phyloP scores from a whole-genome alignment of 2,113 vertebrate genomes.

The Brienomyrus brachyistius region DNA sequence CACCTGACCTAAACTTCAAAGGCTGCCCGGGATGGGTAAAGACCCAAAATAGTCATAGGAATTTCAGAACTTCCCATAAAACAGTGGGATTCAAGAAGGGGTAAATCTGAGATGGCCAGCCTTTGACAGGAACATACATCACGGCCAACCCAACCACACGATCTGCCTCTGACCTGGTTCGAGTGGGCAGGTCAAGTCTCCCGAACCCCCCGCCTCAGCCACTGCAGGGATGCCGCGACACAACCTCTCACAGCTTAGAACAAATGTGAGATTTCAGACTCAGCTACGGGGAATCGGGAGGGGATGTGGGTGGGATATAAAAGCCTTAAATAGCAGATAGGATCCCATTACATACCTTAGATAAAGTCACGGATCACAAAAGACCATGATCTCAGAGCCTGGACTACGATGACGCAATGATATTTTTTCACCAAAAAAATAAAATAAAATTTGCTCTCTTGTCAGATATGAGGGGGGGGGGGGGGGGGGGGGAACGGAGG shows the following conservation, averaged over 20 bases:
- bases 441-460: neutral
- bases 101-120: slow-evolving; percentile 54
- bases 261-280: slow-evolving; percentile 14
- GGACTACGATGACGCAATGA: neutral
- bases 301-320: neutral
- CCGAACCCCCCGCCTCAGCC: slow-evolving; percentile 32
- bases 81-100: slow-evolving; percentile 58
- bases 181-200: slow-evolving; percentile 28
- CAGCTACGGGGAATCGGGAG: neutral
- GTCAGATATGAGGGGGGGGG: slow-evolving; percentile 16
- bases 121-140: slow-evolving; percentile 53
- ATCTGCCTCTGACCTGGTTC: slow-evolving; percentile 34
- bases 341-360: slow-evolving; percentile 1
- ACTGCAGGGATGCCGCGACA: neutral
- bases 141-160: slow-evolving; percentile 48
- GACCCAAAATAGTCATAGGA: slow-evolving; percentile 44
- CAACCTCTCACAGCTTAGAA: slow-evolving; percentile 21
- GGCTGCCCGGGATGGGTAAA: slow-evolving; percentile 43
- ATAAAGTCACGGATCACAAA: neutral
- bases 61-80: slow-evolving; percentile 65
- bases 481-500: slow-evolving; percentile 33
- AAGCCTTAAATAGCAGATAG: neutral
- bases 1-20: slow-evolving; percentile 66
- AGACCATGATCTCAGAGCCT: neutral
- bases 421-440: neutral